Base-by-base conservation (phyloP, 2,113 vertebrate genomes). In the Beaufortia kweichowensis region DNA sequence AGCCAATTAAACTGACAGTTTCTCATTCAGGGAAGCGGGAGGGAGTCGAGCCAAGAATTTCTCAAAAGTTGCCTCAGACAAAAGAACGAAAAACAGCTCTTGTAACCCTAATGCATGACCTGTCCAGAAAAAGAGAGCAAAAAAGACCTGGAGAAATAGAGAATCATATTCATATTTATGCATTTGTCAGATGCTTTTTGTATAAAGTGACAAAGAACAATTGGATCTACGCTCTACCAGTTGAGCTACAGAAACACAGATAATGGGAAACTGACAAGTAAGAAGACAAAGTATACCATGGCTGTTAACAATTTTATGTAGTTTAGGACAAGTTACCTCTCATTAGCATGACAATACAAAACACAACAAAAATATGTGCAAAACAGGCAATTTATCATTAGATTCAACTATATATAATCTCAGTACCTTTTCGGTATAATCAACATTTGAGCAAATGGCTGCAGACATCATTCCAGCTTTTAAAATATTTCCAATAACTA, bases 1-100 rank as follows among this genome's bases (percentile, higher is more conserved):
- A 81, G 83, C 85, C 85, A 85, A 84, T 86, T 84, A 83, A 80
- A 76, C 61, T 53, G 70, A 80, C 81, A 75, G 77, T 66, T 80
- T 80, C 70, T 81, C 78, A 75, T 83, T 81, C 72, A 57, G 33
- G 11, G 35, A 76, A 39, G 46, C 39, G 19, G 55, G n/a, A 33
- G 71, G 61, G 28, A 66, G 79, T 41, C 61, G 17, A 71, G 67
- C 48, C 78, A 77, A 53, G 65, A 76, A 78, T 69, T 79, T 72
- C 67, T 75, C 46, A 77, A 79, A 84, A 81, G 76, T 83, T 77
- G 39, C 26, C 57, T 61, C 43, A 39, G 24, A 66, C 59, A 77
- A 70, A 80, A 75, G 59, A 77, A 72, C 31, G 24, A 29, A 65
- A 70, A 33, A 64, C n/a, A 21, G 26, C 26, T 81, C 39, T 35